Evolutionary conservation across 2,888 invertebrate genomes (phyloP), one percentile per base, ranked within the genome.

Genomic region (Tyria jacobaeae): DNA sequence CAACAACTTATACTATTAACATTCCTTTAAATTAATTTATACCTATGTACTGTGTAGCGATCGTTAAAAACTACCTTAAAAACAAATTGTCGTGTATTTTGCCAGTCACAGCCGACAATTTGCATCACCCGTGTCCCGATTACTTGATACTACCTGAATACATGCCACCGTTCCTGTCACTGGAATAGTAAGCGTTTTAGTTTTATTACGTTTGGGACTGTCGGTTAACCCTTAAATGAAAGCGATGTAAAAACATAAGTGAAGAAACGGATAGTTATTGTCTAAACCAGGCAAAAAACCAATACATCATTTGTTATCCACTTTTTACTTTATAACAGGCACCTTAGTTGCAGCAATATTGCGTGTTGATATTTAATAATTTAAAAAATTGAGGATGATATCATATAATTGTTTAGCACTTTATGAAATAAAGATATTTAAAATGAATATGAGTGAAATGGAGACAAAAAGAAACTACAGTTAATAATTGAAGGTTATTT

Each of bases 81-180:
- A 52, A 35, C 44, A 35, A 52, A 58, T 63, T 64, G 57, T 53
- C 66, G 66, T 72, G 72, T 68, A 35, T 62, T 56, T 44, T 6
- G 64, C 57, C 57, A 44, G 65, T 74, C 75, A 71, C 71, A 62
- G 62, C 44, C 55, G 54, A 61, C 31, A 52, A 73, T 73, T 73
- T 73, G 73, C 73, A 73, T 73, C 50, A 69, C 48, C 64, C 17
- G 49, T 52, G 51, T 65, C 63, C 64, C 56, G 52, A 60, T 50
- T 44, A 55, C 65, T 63, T 57, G 59, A 67, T 71, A 76, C 63
- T 69, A 72, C 63, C 66, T 62, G 72, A 65, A 71, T 72, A 66
- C 75, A 76, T 68, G 75, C 78, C 61, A 71, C 64, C 58, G 52
- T 55, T 52, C 66, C 54, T 70, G 57, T 66, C 52, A 68, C 62